Evolutionary conservation across 2,888 invertebrate species (phyloP).

Genomic region (Epirrhoe tristata): DNA sequence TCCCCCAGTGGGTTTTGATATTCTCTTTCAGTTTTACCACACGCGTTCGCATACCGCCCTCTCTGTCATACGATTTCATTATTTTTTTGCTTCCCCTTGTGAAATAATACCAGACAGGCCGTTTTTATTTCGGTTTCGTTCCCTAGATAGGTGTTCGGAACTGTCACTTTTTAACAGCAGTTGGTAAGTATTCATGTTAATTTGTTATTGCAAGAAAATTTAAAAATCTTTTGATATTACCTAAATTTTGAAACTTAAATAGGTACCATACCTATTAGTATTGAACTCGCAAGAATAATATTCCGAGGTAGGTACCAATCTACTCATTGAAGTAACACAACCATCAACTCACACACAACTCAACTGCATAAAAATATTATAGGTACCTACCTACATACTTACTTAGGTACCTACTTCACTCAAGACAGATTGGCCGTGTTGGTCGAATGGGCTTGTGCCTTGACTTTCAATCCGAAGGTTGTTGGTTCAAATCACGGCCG

Average conservation of each 20-base stretch:
- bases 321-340: too few species aligned
- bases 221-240: neutral
- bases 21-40: constrained; percentile 74
- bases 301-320: too few species aligned
- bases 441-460: too few species aligned
- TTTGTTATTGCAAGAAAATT: neutral
- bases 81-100: constrained; percentile 81
- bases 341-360: too few species aligned
- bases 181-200: constrained; percentile 24
- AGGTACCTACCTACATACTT: too few species aligned
- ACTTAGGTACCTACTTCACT: too few species aligned
- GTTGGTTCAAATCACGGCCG: too few species aligned
- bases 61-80: constrained; percentile 79
- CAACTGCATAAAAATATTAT: too few species aligned
- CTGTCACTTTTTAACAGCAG: constrained; percentile 11
- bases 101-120: constrained; percentile 77
- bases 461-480: too few species aligned
- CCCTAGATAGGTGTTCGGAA: constrained; percentile 62
- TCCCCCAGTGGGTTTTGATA: constrained; percentile 75
- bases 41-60: constrained; percentile 73
- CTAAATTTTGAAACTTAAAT: neutral
- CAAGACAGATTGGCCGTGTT: too few species aligned
- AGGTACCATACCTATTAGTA: neutral
- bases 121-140: constrained; percentile 76
- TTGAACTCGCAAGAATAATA: neutral